Base-by-base conservation (phyloP, 1,140 invertebrate species). In the Ceratosolen fusciceps region DNA sequence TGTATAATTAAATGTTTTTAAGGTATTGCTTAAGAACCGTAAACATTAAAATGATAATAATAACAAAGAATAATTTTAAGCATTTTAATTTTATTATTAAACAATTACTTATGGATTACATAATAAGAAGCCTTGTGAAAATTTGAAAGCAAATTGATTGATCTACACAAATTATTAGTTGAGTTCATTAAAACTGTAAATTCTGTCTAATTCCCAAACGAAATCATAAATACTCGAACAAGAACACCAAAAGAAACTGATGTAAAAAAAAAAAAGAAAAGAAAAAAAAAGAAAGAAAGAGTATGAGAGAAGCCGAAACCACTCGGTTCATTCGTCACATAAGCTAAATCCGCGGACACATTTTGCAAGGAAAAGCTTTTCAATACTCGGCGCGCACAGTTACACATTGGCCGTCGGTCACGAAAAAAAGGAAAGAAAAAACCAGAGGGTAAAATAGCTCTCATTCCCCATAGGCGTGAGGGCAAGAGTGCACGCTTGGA, bases 301-400 rank as follows among this genome's bases (percentile, higher is more conserved):
- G n/a, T n/a, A n/a, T n/a, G n/a, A n/a, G n/a, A n/a, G n/a, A n/a
- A n/a, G 52, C 26, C 12, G 21, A 19, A 47, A 14, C 4, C 29
- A 67, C 24, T 37, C 19, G 37, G 52, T 29, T 77, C 52, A 43
- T 49, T n/a, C 39, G n/a, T 72, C 37, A 71, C 52, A 26, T 54
- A 16, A 29, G 14, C 14, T 26, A 47, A 56, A 39, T 56, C 49
- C 43, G 37, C 74, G 31, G 62, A 70, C 79, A 74, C 39, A 60
- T 80, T 71, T 76, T 34, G 24, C 70, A 67, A 65, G 21, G 26
- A 26, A 47, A 43, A 67, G 68, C 62, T 67, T 77, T 73, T 73
- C 74, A 81, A 77, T 81, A 71, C 70, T 58, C 68, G 34, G n/a
- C 39, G 56, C 39, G 39, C 52, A 19, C 37, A 78, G 67, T 78